Percentiles rank a stretch among this genome's conserved stretches.
These are phyloP conservation scores for Notechis scutatus DNA, from an alignment of 2,113 vertebrate genomes.

Conservation along the genomic window DNA sequence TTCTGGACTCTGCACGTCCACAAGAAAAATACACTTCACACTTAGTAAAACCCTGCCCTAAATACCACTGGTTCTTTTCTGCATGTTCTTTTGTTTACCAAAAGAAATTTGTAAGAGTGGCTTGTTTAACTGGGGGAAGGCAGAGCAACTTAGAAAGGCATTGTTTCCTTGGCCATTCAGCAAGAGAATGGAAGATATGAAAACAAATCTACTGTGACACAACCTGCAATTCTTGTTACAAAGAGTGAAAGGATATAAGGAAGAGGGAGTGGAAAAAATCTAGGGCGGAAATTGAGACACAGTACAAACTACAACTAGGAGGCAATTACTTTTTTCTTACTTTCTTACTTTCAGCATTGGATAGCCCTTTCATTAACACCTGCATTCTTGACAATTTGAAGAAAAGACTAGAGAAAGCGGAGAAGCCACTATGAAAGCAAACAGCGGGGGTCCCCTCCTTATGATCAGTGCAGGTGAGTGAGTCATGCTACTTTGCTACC, in stretches of 20 bases:
- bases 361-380: not conserved
- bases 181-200: not conserved
- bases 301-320: not conserved
- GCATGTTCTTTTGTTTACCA: fast-evolving
- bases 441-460: constrained; percentile 28
- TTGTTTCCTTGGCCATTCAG: not conserved
- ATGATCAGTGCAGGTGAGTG: constrained; percentile 64
- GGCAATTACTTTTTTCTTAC: not conserved
- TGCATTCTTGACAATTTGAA: constrained; percentile 6
- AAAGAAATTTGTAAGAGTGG: constrained; percentile 8
- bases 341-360: not conserved
- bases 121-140: constrained; percentile 27
- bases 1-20: not conserved
- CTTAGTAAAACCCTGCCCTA: not conserved
- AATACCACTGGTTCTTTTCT: not conserved
- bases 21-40: not conserved
- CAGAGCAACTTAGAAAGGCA: not conserved
- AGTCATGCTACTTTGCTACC: constrained; percentile 40
- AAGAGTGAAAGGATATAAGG: not conserved
- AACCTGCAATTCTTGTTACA: constrained; percentile 25
- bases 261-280: not conserved
- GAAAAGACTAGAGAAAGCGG: constrained; percentile 12
- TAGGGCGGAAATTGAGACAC: not conserved
- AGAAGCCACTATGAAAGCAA: constrained; percentile 7
- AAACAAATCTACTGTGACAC: constrained; percentile 14